Percentiles rank a stretch among this genome's conserved stretches.
Evolutionary conservation across 2,797 vertebrate species (phyloP).

Genomic region (Astyanax mexicanus): DNA sequence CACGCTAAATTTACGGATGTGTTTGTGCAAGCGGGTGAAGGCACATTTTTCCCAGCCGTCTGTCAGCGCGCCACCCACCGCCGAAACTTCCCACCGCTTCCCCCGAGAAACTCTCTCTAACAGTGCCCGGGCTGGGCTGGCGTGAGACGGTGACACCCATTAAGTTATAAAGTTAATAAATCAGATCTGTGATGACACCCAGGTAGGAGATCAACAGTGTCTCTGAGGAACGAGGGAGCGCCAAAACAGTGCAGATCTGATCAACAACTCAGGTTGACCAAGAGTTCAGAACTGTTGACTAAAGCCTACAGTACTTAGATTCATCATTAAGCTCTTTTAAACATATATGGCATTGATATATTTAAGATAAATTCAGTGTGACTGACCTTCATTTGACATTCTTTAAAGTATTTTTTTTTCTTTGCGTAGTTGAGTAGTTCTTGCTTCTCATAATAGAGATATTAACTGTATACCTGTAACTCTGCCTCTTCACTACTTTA

Average conservation of each 20-base stretch:
- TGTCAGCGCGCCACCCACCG: slow-evolving; percentile 8
- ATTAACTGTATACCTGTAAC: no score
- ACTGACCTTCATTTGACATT: no score
- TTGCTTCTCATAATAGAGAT: no score
- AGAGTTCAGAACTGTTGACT: neutral
- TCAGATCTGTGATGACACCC: slow-evolving; percentile 9
- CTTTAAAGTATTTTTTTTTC: no score
- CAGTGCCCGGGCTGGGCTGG: neutral
- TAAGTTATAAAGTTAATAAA: slow-evolving; percentile 21
- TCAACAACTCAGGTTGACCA: neutral
- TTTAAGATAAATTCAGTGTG: no score
- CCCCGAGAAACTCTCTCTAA: slow-evolving; percentile 6
- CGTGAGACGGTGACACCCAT: slow-evolving; percentile 25
- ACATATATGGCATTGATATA: no score
- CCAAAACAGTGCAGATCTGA: slow-evolving; percentile 19
- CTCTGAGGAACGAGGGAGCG: slow-evolving; percentile 14
- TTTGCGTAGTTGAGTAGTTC: no score
- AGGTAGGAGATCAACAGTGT: slow-evolving; percentile 11
- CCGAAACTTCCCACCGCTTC: neutral
- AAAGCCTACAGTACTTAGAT: neutral
- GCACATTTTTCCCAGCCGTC: slow-evolving; percentile 17
- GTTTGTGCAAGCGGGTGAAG: slow-evolving; percentile 36
- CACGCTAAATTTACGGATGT: slow-evolving; percentile 17
- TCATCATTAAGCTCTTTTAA: neutral
- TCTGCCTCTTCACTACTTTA: no score